These are phyloP conservation scores for Rotaria macrura DNA, from an alignment of 2,888 invertebrate species.

Conservation along the genomic window DNA sequence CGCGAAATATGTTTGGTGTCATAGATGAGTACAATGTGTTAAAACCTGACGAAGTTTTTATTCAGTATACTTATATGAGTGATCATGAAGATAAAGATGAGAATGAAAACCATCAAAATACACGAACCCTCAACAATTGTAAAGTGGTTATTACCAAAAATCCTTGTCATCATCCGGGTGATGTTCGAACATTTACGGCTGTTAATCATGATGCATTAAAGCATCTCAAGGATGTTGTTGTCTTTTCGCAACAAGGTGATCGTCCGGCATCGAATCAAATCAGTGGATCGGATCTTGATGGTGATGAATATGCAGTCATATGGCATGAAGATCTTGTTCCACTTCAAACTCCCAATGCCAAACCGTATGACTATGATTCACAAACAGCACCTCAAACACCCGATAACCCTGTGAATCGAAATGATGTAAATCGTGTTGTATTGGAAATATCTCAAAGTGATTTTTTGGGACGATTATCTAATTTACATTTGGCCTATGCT, in stretches of 20 bases:
- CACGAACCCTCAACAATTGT: too few species aligned
- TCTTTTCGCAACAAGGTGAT: neutral
- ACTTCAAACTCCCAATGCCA: neutral
- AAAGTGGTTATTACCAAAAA: neutral
- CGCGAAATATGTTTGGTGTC: constrained; percentile 5
- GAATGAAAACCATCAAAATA: too few species aligned
- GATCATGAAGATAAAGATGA: too few species aligned
- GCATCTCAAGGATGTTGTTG: constrained; percentile 12
- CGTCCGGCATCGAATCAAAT: neutral
- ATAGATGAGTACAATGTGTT: neutral
- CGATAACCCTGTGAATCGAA: too few species aligned
- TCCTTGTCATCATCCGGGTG: constrained; percentile 15
- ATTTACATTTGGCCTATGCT: too few species aligned
- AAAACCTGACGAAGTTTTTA: neutral
- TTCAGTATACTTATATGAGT: neutral
- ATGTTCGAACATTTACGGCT: neutral
- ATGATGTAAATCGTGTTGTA: too few species aligned
- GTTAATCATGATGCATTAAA: neutral
- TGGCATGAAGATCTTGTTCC: neutral
- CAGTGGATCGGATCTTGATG: neutral
- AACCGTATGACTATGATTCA: neutral
- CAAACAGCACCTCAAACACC: too few species aligned
- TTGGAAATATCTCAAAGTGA: too few species aligned
- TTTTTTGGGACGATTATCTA: too few species aligned
- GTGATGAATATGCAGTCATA: constrained; percentile 5